Conservation (phyloP, 1,140 invertebrate genomes). For the Cryptotermes secundus region DNA sequence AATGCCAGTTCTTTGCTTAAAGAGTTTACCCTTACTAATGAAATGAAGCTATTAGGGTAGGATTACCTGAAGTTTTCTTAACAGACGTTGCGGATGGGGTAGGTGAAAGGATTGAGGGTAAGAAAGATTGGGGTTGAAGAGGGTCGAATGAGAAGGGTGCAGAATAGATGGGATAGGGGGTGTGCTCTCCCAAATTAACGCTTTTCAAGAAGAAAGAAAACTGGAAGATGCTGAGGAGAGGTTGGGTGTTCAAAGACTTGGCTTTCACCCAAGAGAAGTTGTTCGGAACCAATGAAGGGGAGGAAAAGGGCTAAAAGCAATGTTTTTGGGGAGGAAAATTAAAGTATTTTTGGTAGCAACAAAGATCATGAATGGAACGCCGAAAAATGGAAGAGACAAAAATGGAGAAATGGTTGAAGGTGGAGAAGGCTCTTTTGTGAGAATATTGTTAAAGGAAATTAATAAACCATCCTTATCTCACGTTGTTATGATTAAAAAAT, state of each 20-base stretch:
- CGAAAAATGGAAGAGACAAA: neutral
- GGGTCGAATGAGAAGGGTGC: conserved; percentile 19
- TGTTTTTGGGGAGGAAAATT: conserved; percentile 15
- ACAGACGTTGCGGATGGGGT: neutral
- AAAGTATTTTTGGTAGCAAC: conserved; percentile 23
- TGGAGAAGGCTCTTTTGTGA: neutral
- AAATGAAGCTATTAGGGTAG: neutral
- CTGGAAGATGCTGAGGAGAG: neutral
- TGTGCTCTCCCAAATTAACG: conserved; percentile 32
- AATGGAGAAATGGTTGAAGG: neutral
- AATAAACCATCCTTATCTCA: neutral
- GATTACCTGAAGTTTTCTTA: conserved; percentile 11
- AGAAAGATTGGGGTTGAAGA: conserved; percentile 1
- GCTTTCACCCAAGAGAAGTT: conserved; percentile 27
- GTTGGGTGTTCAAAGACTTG: conserved; percentile 1
- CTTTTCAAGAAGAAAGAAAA: neutral
- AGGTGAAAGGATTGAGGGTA: neutral
- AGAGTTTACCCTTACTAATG: conserved; percentile 4
- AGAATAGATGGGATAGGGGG: neutral
- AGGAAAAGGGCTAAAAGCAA: conserved; percentile 8
- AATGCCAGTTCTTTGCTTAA: neutral
- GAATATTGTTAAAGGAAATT: neutral
- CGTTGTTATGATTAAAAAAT: neutral
- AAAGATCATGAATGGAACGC: conserved; percentile 17
- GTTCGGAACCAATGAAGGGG: neutral